Evolutionary conservation across 2,113 vertebrate genomes (phyloP).

Genomic region (Oryctolagus cuniculus): DNA sequence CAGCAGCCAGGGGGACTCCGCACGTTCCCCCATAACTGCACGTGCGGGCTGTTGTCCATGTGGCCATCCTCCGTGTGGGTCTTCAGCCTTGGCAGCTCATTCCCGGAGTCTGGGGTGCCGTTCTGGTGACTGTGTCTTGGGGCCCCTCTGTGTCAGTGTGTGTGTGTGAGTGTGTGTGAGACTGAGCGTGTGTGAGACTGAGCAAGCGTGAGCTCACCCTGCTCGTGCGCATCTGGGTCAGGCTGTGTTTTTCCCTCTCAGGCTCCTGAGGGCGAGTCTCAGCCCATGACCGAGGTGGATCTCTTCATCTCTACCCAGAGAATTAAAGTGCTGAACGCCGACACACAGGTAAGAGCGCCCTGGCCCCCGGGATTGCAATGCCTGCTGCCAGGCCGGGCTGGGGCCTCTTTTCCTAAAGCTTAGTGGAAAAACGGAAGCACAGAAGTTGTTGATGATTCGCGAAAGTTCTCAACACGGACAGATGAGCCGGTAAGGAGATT

Average conservation of each 20-base stretch:
- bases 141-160: conserved; percentile 77
- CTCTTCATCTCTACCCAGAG: conserved; percentile 99
- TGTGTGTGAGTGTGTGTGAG: not conserved
- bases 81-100: conserved; percentile 80
- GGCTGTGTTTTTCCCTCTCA: conserved; percentile 82
- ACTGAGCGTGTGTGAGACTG: not conserved
- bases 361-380: not conserved
- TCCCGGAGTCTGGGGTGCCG: conserved; percentile 78
- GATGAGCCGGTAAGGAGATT: conserved; percentile 27
- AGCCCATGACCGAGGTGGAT: conserved; percentile 97
- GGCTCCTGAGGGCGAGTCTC: conserved; percentile 95
- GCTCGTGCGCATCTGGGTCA: not conserved
- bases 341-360: conserved; percentile 93
- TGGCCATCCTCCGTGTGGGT: conserved; percentile 68
- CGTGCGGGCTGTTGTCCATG: conserved; percentile 48
- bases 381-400: not conserved
- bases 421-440: not conserved
- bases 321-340: conserved; percentile 98
- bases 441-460: not conserved
- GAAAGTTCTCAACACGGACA: not conserved
- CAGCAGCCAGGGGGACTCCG: not conserved
- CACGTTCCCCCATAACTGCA: conserved; percentile 15
- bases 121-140: conserved; percentile 87
- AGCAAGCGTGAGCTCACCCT: conserved; percentile 59
- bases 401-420: not conserved